These are phyloP conservation scores for Sterrhoptilus dennistouni DNA, from an alignment of 2,113 vertebrate genomes.

Conservation along the genomic window DNA sequence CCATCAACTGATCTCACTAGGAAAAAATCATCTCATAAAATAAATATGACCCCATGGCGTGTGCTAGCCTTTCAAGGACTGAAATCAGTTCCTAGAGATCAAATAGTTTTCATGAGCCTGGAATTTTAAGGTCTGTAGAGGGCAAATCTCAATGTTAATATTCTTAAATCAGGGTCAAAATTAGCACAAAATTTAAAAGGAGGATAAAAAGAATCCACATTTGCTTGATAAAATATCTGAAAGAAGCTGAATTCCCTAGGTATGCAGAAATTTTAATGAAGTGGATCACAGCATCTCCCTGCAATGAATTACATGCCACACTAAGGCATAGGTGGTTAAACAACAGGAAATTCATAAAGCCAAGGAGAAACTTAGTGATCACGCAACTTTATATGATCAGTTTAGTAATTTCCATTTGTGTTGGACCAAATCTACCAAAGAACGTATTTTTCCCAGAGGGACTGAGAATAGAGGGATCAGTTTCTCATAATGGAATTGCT, in stretches of 20 bases:
- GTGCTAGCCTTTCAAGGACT: slow-evolving; percentile 39
- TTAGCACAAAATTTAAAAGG: neutral
- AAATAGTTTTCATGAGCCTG: neutral
- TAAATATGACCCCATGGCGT: slow-evolving; percentile 37
- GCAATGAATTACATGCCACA: neutral
- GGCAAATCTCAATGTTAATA: slow-evolving; percentile 4
- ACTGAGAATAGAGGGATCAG: neutral
- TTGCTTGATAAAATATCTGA: neutral
- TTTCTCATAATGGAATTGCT: neutral
- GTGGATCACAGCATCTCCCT: neutral
- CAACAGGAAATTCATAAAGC: neutral
- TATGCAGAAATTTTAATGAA: neutral
- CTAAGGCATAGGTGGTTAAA: neutral
- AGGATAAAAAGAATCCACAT: neutral
- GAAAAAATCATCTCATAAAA: slow-evolving; percentile 66
- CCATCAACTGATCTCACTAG: slow-evolving; percentile 57
- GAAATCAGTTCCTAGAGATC: slow-evolving; percentile 56
- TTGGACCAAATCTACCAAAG: neutral
- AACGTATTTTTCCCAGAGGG: neutral
- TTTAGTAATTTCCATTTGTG: neutral
- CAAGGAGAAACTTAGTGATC: neutral
- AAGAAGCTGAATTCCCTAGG: neutral
- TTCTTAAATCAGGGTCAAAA: slow-evolving; percentile 17
- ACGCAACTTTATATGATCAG: neutral
- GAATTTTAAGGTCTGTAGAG: neutral